Conservation (phyloP, 2,113 vertebrate species). For the Upupa epops region DNA sequence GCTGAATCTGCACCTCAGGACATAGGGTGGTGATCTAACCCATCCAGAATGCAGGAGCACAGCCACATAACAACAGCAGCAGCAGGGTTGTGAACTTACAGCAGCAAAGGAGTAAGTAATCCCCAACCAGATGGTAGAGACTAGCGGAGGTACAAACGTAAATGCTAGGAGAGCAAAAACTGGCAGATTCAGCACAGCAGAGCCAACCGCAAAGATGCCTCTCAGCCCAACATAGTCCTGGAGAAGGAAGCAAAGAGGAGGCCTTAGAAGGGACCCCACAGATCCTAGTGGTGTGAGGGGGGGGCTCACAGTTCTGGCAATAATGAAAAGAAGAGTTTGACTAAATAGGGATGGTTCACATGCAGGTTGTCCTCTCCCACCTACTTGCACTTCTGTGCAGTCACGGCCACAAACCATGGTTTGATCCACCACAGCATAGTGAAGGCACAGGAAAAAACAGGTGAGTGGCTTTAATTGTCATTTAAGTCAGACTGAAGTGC, state of each 20-base stretch:
- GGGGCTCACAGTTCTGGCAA: not conserved
- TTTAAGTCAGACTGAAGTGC: not conserved
- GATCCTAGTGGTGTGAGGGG: not conserved
- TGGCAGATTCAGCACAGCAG: slow-evolving; percentile 77
- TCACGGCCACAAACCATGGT: not conserved
- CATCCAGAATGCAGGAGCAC: not conserved
- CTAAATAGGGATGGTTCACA: not conserved
- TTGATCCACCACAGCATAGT: not conserved
- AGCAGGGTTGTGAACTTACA: slow-evolving; percentile 53
- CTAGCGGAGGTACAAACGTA: slow-evolving; percentile 76
- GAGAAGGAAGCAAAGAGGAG: not conserved
- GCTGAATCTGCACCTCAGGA: not conserved
- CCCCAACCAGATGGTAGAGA: slow-evolving; percentile 80
- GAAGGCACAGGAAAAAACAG: not conserved
- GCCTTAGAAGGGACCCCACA: not conserved
- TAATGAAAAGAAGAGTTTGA: not conserved
- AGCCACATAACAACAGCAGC: not conserved
- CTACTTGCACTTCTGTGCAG: not conserved
- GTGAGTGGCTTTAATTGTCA: not conserved
- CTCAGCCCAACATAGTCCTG: slow-evolving; percentile 80
- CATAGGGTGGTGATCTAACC: fast-evolving
- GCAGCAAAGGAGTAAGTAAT: slow-evolving; percentile 85
- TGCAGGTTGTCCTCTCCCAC: not conserved
- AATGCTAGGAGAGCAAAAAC: slow-evolving; percentile 82
- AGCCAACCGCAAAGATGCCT: slow-evolving; percentile 72